Evolutionary conservation across 2,113 vertebrate species (phyloP).

Genomic region (Alethe castanea): DNA sequence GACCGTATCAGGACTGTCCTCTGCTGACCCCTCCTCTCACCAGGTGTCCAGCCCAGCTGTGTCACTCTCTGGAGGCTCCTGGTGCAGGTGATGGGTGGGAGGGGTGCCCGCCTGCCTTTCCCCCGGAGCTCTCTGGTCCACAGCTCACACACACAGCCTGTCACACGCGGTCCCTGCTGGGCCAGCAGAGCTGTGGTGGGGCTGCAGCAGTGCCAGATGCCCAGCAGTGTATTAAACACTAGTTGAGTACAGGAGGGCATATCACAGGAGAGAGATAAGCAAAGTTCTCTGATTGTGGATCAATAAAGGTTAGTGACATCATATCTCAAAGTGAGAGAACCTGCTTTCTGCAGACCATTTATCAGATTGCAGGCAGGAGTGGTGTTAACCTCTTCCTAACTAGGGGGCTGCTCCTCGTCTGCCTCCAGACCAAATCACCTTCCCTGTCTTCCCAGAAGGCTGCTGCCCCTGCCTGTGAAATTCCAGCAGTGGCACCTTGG

Average conservation of each 20-base stretch:
- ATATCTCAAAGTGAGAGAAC: constrained; percentile 96
- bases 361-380: constrained; percentile 80
- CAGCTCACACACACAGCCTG: not conserved
- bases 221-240: constrained; percentile 93
- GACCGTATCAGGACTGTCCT: accelerated
- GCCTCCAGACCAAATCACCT: not conserved
- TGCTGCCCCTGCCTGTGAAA: not conserved
- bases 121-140: not conserved
- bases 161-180: constrained; percentile 74
- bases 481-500: accelerated
- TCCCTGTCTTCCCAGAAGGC: not conserved
- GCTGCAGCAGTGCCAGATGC: constrained; percentile 76
- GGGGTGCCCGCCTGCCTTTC: accelerated
- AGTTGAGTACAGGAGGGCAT: constrained; percentile 88
- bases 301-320: constrained; percentile 99
- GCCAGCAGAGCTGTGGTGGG: constrained; percentile 65
- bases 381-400: constrained; percentile 72
- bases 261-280: constrained; percentile 93
- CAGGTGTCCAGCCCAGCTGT: not conserved
- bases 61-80: not conserved
- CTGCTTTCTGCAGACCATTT: constrained; percentile 89
- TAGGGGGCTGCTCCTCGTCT: not conserved
- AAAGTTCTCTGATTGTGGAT: constrained; percentile 88
- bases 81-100: not conserved
- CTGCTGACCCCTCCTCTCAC: not conserved